Conservation (phyloP, 2,888 invertebrate genomes). For the Apoda limacodes region DNA sequence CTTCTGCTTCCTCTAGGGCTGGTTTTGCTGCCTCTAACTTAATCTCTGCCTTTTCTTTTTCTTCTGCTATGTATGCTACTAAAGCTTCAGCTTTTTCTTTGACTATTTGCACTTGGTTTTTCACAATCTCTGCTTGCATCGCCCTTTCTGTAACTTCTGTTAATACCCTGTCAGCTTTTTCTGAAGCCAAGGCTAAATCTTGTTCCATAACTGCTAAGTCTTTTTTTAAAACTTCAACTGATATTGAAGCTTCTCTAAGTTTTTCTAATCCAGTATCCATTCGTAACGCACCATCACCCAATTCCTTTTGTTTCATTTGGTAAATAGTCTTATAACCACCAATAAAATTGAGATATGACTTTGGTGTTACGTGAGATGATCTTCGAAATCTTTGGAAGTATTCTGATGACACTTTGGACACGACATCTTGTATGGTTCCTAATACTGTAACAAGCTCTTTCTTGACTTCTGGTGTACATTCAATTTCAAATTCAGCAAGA, state of each 20-base stretch:
- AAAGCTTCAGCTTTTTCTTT: slow-evolving; percentile 95
- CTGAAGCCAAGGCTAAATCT: slow-evolving; percentile 91
- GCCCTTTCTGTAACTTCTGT: slow-evolving; percentile 93
- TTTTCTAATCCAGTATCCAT: slow-evolving; percentile 98
- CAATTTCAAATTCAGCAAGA: slow-evolving; percentile 88
- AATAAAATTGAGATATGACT: slow-evolving; percentile 95
- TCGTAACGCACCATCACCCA: slow-evolving; percentile 89
- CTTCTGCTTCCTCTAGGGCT: slow-evolving; percentile 94
- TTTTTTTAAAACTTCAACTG: slow-evolving; percentile 91
- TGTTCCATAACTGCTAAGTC: slow-evolving; percentile 95
- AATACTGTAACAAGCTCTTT: slow-evolving; percentile 87
- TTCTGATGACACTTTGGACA: slow-evolving; percentile 84
- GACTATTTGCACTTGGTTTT: slow-evolving; percentile 95
- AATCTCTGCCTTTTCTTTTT: slow-evolving; percentile 91
- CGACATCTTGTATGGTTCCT: slow-evolving; percentile 94
- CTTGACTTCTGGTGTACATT: slow-evolving; percentile 87
- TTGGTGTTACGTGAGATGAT: slow-evolving; percentile 96
- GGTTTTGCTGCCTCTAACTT: slow-evolving; percentile 97
- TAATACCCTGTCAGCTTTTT: slow-evolving; percentile 89
- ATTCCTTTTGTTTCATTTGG: slow-evolving; percentile 86
- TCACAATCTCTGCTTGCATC: slow-evolving; percentile 94
- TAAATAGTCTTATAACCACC: slow-evolving; percentile 96
- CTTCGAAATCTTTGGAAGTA: slow-evolving; percentile 93
- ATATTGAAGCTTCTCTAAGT: slow-evolving; percentile 93
- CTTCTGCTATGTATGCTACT: slow-evolving; percentile 87